These are phyloP conservation scores for Ariolimax columbianus DNA, from an alignment of 2,888 invertebrate species.

Conservation along the genomic window DNA sequence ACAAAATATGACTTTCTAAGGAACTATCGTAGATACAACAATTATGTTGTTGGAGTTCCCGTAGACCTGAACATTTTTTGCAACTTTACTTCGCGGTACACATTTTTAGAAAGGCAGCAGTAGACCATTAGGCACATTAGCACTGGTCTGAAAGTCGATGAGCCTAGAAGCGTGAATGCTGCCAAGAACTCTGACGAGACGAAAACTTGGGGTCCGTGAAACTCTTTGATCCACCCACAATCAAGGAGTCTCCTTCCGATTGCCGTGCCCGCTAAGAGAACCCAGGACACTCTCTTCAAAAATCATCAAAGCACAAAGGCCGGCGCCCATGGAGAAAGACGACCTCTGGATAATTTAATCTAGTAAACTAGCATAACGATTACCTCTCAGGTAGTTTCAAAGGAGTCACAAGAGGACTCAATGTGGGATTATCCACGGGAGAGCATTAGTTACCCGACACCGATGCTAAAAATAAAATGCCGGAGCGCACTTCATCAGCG, in stretches of 20 bases:
- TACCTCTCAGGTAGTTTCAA: neutral
- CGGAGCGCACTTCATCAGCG: neutral
- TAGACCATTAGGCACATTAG: neutral
- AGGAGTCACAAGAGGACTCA: slow-evolving; percentile 7
- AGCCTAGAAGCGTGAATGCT: neutral
- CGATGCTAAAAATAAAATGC: slow-evolving; percentile 24
- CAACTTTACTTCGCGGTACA: too few species aligned
- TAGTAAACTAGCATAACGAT: neutral
- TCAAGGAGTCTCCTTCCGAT: neutral
- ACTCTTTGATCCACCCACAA: neutral
- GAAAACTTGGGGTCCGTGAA: neutral
- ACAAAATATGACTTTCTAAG: too few species aligned
- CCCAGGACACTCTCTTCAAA: neutral
- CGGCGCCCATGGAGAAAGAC: neutral
- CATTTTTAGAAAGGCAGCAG: too few species aligned
- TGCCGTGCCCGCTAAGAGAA: neutral
- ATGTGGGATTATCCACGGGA: neutral
- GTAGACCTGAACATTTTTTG: too few species aligned
- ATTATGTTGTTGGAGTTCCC: too few species aligned
- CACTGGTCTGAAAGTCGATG: neutral
- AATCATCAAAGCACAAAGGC: slow-evolving; percentile 24
- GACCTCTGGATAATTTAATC: neutral
- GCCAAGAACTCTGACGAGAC: neutral
- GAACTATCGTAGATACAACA: too few species aligned
- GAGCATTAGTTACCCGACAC: slow-evolving; percentile 21